phyloP scores from a whole-genome alignment of 2,888 invertebrate species.

The Catocala fraxini region DNA sequence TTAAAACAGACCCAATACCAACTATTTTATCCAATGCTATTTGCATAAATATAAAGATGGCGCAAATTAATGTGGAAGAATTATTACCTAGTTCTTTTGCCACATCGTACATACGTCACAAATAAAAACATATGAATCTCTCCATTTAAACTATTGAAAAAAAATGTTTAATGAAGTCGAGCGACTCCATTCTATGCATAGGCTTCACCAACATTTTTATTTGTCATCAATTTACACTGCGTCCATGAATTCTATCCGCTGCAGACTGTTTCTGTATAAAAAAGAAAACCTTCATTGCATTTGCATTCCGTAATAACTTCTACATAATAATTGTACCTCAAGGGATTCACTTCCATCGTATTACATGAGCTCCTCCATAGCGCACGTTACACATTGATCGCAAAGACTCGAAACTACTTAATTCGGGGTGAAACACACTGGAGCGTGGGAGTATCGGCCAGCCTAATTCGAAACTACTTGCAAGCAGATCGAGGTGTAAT shows the following conservation, averaged over 20 bases:
- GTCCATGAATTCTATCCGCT: too few relatives aligned
- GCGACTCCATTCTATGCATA: too few relatives aligned
- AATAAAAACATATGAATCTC: too few relatives aligned
- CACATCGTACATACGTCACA: too few relatives aligned
- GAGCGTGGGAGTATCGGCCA: conserved; percentile 55
- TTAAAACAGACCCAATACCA: conserved; percentile 35
- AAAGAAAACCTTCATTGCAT: too few relatives aligned
- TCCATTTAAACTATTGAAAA: too few relatives aligned
- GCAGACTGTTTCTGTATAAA: too few relatives aligned
- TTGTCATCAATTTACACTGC: too few relatives aligned
- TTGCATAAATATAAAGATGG: conserved; percentile 32
- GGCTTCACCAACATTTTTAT: too few relatives aligned
- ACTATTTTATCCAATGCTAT: conserved; percentile 21
- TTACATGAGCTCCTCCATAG: conserved; percentile 51
- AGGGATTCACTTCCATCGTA: conserved; percentile 25
- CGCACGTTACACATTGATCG: conserved; percentile 63
- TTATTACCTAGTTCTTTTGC: too few relatives aligned
- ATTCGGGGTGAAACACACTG: conserved; percentile 69
- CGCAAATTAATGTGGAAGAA: not conserved
- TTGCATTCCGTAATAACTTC: conserved; percentile 2
- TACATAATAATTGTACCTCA: not conserved
- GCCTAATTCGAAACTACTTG: conserved; percentile 80
- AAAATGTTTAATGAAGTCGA: too few relatives aligned
- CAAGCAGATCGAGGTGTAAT: conserved; percentile 76
- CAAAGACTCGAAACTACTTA: conserved; percentile 67